Percentiles rank a stretch among this genome's conserved stretches.
Evolutionary conservation across 1,140 invertebrate genomes (phyloP).

Genomic region (Cryptotermes secundus): DNA sequence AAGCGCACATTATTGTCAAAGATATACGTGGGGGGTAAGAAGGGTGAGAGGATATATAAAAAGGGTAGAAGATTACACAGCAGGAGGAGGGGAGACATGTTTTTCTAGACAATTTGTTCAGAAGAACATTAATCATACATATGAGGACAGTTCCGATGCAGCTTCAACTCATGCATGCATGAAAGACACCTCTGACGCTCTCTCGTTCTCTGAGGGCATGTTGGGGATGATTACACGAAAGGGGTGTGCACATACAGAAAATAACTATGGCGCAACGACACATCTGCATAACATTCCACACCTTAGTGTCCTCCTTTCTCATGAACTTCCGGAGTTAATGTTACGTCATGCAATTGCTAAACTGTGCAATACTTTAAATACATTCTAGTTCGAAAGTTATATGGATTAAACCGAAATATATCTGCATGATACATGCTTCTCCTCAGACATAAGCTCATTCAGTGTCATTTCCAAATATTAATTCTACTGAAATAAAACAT

Average conservation of each 20-base stretch:
- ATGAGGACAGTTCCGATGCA: neutral
- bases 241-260: neutral
- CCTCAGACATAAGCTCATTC: no score
- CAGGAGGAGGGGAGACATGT: conserved; percentile 42
- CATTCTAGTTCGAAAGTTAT: no score
- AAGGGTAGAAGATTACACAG: conserved; percentile 28
- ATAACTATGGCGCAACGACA: neutral
- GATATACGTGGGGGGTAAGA: conserved; percentile 45
- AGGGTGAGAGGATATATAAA: conserved; percentile 45
- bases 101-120: conserved; percentile 61
- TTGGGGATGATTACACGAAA: neutral
- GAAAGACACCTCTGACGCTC: neutral
- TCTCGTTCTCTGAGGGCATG: neutral
- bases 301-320: neutral
- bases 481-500: no score
- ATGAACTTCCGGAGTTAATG: neutral
- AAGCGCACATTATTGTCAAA: neutral
- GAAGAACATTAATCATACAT: conserved; percentile 54
- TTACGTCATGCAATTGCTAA: no score
- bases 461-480: no score
- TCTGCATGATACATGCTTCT: no score
- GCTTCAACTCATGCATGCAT: neutral
- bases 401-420: no score
- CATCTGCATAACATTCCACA: neutral
- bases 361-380: no score